Evolutionary conservation across 1,140 invertebrate species (phyloP).

Genomic region (Drosophila busckii): DNA sequence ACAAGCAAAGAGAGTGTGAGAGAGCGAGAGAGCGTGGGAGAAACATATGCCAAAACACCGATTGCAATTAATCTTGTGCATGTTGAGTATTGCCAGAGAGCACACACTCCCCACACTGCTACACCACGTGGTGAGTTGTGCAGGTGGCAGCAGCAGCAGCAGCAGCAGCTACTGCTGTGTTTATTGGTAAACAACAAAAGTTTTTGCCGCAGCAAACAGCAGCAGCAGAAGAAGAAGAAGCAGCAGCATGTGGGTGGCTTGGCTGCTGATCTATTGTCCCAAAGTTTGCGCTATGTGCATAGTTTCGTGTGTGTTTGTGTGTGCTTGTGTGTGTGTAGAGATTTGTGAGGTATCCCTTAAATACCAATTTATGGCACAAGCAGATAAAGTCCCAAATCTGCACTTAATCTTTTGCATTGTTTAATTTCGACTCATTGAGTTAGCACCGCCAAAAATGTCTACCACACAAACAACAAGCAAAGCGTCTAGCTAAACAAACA

Average conservation of each 20-base stretch:
- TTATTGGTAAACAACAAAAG: slow-evolving; percentile 70
- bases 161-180: too few relatives aligned
- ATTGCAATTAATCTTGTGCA: slow-evolving; percentile 76
- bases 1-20: slow-evolving; percentile 24
- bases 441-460: slow-evolving; percentile 49
- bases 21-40: neutral
- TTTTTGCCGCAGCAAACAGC: slow-evolving; percentile 35
- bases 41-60: slow-evolving; percentile 76
- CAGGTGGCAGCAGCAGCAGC: slow-evolving; percentile 47
- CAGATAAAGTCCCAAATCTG: slow-evolving; percentile 79
- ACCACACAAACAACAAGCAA: slow-evolving; percentile 23
- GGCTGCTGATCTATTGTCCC: slow-evolving; percentile 64
- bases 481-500: slow-evolving; percentile 27
- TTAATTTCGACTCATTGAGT: slow-evolving; percentile 79
- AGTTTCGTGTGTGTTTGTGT: slow-evolving; percentile 9
- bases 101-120: slow-evolving; percentile 3
- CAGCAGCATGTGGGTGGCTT: slow-evolving; percentile 17
- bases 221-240: slow-evolving; percentile 15
- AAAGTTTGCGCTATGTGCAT: slow-evolving; percentile 43
- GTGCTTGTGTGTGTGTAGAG: slow-evolving; percentile 51
- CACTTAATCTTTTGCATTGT: slow-evolving; percentile 79
- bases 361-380: slow-evolving; percentile 79
- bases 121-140: neutral
- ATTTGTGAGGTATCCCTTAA: slow-evolving; percentile 78
- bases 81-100: too few relatives aligned